Conservation (phyloP, 2,797 vertebrate genomes). For the Poliocrania exsul region DNA sequence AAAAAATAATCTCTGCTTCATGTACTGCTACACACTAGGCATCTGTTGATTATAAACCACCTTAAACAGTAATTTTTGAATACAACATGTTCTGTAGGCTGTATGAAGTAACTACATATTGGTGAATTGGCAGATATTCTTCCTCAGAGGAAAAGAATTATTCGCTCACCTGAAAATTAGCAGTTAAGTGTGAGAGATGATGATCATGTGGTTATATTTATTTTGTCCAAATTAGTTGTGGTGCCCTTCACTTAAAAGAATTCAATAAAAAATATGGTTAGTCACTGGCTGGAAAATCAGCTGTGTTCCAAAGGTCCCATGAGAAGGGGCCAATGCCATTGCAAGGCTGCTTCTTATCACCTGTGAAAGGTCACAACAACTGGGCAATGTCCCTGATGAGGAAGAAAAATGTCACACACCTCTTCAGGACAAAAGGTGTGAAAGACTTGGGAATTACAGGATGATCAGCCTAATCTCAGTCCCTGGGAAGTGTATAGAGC, state of each 20-base stretch:
- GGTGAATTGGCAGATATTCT: neutral
- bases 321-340: neutral
- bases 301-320: neutral
- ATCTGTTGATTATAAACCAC: neutral
- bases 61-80: neutral
- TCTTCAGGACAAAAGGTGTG: neutral
- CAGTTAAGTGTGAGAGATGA: neutral
- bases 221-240: neutral
- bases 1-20: neutral
- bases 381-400: neutral
- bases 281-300: neutral
- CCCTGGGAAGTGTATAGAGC: neutral
- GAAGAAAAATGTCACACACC: neutral
- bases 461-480: neutral
- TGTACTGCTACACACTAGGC: neutral
- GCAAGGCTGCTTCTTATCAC: neutral
- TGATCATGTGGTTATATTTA: neutral
- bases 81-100: neutral
- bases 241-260: neutral
- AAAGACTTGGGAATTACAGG: neutral
- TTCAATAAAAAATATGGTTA: neutral
- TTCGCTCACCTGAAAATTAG: neutral
- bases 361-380: neutral
- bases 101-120: neutral
- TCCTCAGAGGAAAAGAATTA: neutral